A percentile compares a stretch with the other conserved stretches of the same genome.
Conservation (phyloP, 2,113 vertebrate genomes). For the Garra rufa region DNA sequence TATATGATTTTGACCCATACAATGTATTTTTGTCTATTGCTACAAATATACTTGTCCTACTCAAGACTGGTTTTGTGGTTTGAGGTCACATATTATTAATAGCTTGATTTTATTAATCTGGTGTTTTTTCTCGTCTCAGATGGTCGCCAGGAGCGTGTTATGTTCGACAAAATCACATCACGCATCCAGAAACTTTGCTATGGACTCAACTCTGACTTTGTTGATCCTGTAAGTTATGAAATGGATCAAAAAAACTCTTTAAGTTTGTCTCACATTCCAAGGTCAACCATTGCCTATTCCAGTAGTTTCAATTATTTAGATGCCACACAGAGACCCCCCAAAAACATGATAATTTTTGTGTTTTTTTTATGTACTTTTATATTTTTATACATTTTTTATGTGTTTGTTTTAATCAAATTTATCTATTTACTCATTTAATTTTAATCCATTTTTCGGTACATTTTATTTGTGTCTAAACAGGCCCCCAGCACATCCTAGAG, state of each 20-base stretch:
- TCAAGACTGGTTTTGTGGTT: too few relatives aligned
- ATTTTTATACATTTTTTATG: too few relatives aligned
- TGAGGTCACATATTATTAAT: too few relatives aligned
- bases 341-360: background rate
- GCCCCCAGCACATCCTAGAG: too few relatives aligned
- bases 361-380: too few relatives aligned
- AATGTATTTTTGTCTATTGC: too few relatives aligned
- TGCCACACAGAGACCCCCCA: background rate
- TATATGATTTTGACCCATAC: too few relatives aligned
- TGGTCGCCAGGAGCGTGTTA: constrained; percentile 90
- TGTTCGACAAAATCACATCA: constrained; percentile 97
- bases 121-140: constrained; percentile 71
- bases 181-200: constrained; percentile 98
- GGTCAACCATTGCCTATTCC: background rate
- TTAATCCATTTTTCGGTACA: too few relatives aligned
- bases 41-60: too few relatives aligned
- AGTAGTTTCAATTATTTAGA: background rate
- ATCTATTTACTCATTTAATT: too few relatives aligned
- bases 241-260: background rate
- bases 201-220: constrained; percentile 92
- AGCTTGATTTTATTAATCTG: too few relatives aligned
- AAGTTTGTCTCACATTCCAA: background rate
- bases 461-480: background rate
- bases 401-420: too few relatives aligned
- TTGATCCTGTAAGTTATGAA: constrained; percentile 88